Evolutionary conservation across 2,113 vertebrate species (phyloP).

Genomic region (Patagioenas fasciata): DNA sequence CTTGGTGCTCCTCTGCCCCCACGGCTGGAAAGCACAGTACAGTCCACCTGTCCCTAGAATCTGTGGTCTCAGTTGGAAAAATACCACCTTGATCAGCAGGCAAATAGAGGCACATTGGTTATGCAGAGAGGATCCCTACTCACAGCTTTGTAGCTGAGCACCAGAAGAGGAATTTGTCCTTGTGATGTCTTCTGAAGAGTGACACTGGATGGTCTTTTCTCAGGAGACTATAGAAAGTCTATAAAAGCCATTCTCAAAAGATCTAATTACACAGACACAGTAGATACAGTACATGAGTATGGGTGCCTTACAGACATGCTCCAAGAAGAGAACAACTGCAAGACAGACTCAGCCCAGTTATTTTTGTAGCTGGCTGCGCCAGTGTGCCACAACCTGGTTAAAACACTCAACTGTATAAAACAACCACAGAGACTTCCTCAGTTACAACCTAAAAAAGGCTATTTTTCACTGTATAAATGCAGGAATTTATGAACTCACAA

Average conservation of each 20-base stretch:
- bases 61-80: background rate
- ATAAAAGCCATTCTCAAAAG: background rate
- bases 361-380: background rate
- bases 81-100: background rate
- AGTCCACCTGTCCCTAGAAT: background rate
- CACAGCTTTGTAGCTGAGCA: background rate
- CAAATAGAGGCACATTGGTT: background rate
- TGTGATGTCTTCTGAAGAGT: background rate
- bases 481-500: conserved; percentile 77
- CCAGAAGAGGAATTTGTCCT: background rate
- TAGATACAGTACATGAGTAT: background rate
- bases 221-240: background rate
- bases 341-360: background rate
- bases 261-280: background rate
- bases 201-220: background rate
- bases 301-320: background rate
- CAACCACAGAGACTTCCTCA: background rate
- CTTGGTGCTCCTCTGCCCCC: background rate
- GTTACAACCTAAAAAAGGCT: background rate
- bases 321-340: background rate
- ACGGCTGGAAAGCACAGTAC: background rate
- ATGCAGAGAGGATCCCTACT: background rate
- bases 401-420: background rate
- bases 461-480: background rate
- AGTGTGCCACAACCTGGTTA: background rate